Percentiles rank a stretch among this genome's conserved stretches.
Evolutionary conservation across 2,113 vertebrate genomes (phyloP).

Genomic region (Todiramphus chloris): DNA sequence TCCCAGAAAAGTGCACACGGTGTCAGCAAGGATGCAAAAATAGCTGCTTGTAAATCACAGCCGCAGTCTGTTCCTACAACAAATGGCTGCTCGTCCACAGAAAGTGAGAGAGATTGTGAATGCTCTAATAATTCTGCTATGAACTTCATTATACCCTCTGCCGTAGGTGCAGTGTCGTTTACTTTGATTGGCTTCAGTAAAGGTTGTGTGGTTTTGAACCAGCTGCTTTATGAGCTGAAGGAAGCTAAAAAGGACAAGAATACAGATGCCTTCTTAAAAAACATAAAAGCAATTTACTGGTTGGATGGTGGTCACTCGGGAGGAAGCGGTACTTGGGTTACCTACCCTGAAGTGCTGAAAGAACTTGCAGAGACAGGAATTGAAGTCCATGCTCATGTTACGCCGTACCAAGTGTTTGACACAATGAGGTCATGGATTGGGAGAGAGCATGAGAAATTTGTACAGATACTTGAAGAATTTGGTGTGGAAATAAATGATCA

Average conservation of each 20-base stretch:
- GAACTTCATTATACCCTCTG: conserved; percentile 60
- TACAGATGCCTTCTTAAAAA: conserved; percentile 78
- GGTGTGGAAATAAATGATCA: conserved; percentile 81
- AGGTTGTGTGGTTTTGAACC: conserved; percentile 98
- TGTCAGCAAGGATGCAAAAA: conserved; percentile 66
- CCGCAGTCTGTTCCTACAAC: conserved; percentile 45
- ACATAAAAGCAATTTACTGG: conserved; percentile 91
- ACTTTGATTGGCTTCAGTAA: conserved; percentile 96
- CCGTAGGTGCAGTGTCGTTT: conserved; percentile 73
- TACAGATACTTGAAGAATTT: conserved; percentile 85
- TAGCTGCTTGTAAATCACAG: conserved; percentile 61
- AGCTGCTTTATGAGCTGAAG: conserved; percentile 89
- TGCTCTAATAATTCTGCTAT: conserved; percentile 27
- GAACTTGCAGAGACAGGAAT: conserved; percentile 85
- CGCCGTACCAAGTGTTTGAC: conserved; percentile 93
- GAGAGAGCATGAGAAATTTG: conserved; percentile 87
- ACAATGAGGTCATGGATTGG: conserved; percentile 96
- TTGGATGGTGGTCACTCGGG: conserved; percentile 96
- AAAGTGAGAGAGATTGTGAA: conserved; percentile 68
- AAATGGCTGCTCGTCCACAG: conserved; percentile 71
- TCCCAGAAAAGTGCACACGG: conserved; percentile 61
- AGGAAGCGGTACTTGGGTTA: conserved; percentile 95
- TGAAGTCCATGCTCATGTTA: conserved; percentile 89
- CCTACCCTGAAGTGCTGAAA: conserved; percentile 81
- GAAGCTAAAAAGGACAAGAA: conserved; percentile 84